Evolutionary conservation across 2,888 invertebrate species (phyloP), one percentile per base, ranked within the genome.

Genomic region (Unio pictorum): DNA sequence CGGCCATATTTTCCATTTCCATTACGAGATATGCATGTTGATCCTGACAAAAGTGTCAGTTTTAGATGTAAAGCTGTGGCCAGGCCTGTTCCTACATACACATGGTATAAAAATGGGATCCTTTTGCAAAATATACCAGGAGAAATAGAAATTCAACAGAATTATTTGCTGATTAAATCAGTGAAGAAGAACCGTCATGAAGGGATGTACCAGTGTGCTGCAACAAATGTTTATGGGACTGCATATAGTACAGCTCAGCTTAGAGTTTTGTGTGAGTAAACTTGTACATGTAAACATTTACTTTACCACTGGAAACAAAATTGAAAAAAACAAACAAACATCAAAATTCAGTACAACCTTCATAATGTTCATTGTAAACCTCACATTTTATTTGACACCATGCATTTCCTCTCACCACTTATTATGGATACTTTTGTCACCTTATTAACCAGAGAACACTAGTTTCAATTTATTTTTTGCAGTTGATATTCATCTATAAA

Each of bases 121-220:
- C 74, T 59, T 5, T 66, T 85, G 3, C 59, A 75, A 57, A 65
- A 55, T n/a, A 55, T 69, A 18, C 69, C 72, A 0, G 71, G 71
- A 8, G 68, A 74, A 23, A 76, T 80, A 17, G 70, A 75, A 55
- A 68, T 81, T 18, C 60, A 63, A 30, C 67, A 65, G 30, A 87
- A 87, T 65, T 68, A 73, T 18, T 67, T 87, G 66, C 74, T 74
- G 30, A 86, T 89, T 34, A 61, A 30, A 4, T 68, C 72, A 11
- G 76, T 86, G 8, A 71, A 77, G 26, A 66, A 74, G 3, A 72
- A 65, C 1, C 62, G 94, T 82, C 97, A 98, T 90, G 94, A 95
- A 67, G 98, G 95, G 54, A 97, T 98, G 96, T 98, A 95, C 89
- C 98, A 98, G 86, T 98, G 98, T 88, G 93, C 94, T 83, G 97